Evolutionary conservation across 2,888 invertebrate genomes (phyloP), one percentile per base, ranked within the genome.

Genomic region (Branchellion lobata): DNA sequence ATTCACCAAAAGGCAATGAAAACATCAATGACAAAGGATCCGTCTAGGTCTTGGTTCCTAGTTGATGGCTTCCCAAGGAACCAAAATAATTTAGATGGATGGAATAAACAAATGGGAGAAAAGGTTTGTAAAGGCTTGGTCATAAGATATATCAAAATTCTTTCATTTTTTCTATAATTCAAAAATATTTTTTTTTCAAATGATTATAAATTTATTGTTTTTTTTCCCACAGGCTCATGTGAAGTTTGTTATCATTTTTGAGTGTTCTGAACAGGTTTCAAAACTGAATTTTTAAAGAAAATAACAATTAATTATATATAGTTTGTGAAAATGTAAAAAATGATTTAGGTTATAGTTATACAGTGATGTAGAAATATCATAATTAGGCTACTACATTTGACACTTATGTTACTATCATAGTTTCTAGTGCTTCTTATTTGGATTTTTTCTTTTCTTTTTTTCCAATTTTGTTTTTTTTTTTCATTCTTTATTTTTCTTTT

Each of bases 41-140:
- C 91, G 0, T 91, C 90, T 0, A 90, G 91, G 74, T 88, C 90
- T 72, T 92, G 92, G 65, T 99, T 98, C 87, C 90, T 99, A 8
- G 92, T 99, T 84, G 99, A 99, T 88, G 99, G 99, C 0, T 99
- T 99, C 87, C 99, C 99, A 21, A 91, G 99, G 33, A 99, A 99
- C 88, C 91, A 95, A 87, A 93, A 99, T 87, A 99, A 99, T 87
- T 89, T 98, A 81, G 92, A 95, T 76, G 99, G 99, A 8, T 99
- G 99, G 99, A 91, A 92, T 61, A 86, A 87, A 84, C 89, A 89
- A 82, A 95, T 99, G 93, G 89, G 91, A 0, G 92, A 92, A 33
- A 95, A 95, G 87, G 61, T 57, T 18, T 14, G 47, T n/a, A n/a
- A n/a, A n/a, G n/a, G n/a, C n/a, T n/a, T n/a, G n/a, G n/a, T n/a